Percentiles rank a stretch among this genome's conserved stretches.
Evolutionary conservation across 1,140 invertebrate genomes (phyloP).

Genomic region (Formica exsecta): DNA sequence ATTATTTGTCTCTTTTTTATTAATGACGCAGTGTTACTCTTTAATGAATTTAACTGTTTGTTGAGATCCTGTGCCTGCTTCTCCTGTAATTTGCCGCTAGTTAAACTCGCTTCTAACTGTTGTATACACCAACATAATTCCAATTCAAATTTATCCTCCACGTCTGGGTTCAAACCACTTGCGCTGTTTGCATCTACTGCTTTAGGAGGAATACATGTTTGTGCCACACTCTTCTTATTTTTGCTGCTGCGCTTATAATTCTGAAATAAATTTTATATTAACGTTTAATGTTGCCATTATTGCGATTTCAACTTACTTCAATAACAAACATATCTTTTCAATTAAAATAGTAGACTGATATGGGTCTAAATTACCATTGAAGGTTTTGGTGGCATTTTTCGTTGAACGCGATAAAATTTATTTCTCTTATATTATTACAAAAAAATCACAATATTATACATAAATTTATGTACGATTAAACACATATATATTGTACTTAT

Average conservation of each 20-base stretch:
- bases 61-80: slow-evolving; percentile 89
- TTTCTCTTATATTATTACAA: slow-evolving; percentile 11
- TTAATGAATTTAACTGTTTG: slow-evolving; percentile 89
- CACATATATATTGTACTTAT: neutral
- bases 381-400: slow-evolving; percentile 62
- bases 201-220: neutral
- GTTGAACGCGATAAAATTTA: neutral
- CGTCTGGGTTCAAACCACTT: slow-evolving; percentile 84
- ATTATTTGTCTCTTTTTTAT: slow-evolving; percentile 91
- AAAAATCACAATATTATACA: slow-evolving; percentile 3
- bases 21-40: slow-evolving; percentile 89
- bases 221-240: neutral
- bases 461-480: slow-evolving; percentile 3
- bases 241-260: neutral
- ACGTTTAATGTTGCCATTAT: neutral
- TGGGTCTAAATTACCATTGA: slow-evolving; percentile 30
- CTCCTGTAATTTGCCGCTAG: slow-evolving; percentile 88
- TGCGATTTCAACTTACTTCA: neutral
- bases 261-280: slow-evolving; percentile 46
- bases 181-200: slow-evolving; percentile 42
- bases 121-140: slow-evolving; percentile 93
- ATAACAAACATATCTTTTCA: neutral
- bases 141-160: slow-evolving; percentile 90
- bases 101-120: slow-evolving; percentile 88
- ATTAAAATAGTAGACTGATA: neutral